Base-by-base conservation (phyloP, 2,888 invertebrate species). In the Trichopria drosophilae region DNA sequence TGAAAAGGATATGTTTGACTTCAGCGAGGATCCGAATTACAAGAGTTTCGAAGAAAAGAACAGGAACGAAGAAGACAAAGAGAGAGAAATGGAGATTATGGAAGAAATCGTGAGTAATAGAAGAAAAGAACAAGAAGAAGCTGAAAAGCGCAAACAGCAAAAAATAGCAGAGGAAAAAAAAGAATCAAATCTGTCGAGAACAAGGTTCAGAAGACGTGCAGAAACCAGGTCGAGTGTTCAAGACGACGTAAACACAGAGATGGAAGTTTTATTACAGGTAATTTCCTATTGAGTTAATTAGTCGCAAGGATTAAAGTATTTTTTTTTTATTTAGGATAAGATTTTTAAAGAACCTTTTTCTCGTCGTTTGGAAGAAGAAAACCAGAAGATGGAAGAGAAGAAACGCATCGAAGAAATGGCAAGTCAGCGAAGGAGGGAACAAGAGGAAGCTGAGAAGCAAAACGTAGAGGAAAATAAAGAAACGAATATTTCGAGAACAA, bases 71-170 rank as follows among this genome's bases (percentile, higher is more conserved):
- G 44, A 4, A 10, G 6, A 18, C 28, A 16, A 24, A 15, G 46
- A 46, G 41, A 3, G 42, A 57, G 41, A 28, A 47, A 51, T 48
- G 10, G 16, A 55, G 41, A 26, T 51, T 20, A 50, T 22, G 42
- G 57, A 34, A 51, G 31, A 4, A 24, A 19, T 26, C 39, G 20
- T 15, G 46, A 51, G 26, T 34, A 51, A 9, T 39, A 29, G 22
- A 50, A 55, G 24, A 7, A 54, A 22, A 2, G 32, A 58, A 49
- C 24, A 55, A 44, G 32, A 41, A 41, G 9, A 48, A 31, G 7
- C 58, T 55, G 56, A 53, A n/a, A n/a, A n/a, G n/a, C n/a, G n/a
- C n/a, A n/a, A n/a, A n/a, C n/a, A n/a, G n/a, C n/a, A n/a, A n/a
- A n/a, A n/a, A n/a, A n/a, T n/a, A n/a, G n/a, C n/a, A n/a, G n/a